A percentile compares a stretch with the other conserved stretches of the same genome.
These are phyloP conservation scores for Agrotis segetum DNA, from an alignment of 2,888 invertebrate species.

Conservation along the genomic window DNA sequence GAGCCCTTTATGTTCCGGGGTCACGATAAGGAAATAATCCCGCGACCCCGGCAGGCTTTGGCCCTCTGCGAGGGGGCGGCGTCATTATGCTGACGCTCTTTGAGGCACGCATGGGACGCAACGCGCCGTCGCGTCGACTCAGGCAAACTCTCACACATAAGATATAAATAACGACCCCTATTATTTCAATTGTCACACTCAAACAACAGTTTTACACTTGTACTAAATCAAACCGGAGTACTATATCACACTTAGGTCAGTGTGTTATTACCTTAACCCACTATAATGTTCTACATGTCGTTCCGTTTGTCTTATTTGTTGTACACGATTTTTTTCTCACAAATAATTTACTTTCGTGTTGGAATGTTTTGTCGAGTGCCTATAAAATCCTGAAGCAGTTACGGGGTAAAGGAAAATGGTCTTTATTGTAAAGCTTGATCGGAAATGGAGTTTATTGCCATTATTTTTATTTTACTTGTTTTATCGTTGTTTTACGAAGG, in stretches of 20 bases:
- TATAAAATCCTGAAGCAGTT: slow-evolving; percentile 41
- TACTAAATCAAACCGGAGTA: slow-evolving; percentile 1
- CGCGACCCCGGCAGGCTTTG: no score
- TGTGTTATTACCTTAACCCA: slow-evolving; percentile 32
- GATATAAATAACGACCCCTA: neutral
- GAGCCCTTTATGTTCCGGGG: no score
- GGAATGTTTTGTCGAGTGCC: slow-evolving; percentile 52
- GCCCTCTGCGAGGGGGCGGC: no score
- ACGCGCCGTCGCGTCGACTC: no score
- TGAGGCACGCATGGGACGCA: no score
- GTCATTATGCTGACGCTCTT: no score
- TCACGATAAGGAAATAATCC: no score
- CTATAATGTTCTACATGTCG: slow-evolving; percentile 34
- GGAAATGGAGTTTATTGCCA: slow-evolving; percentile 4
- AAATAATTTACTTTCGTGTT: slow-evolving; percentile 56
- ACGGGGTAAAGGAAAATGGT: slow-evolving; percentile 12
- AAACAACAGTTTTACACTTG: neutral
- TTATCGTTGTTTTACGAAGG: neutral
- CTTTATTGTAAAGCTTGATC: slow-evolving; percentile 18
- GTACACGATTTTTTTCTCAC: slow-evolving; percentile 45
- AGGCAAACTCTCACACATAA: neutral
- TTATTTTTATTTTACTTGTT: slow-evolving; percentile 22
- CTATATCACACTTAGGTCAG: slow-evolving; percentile 11
- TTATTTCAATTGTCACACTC: neutral
- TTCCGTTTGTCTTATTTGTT: slow-evolving; percentile 49